A percentile compares a stretch with the other conserved stretches of the same genome.
phyloP scores from a whole-genome alignment of 23 tunicate species.

The Halocynthia roretzi region DNA sequence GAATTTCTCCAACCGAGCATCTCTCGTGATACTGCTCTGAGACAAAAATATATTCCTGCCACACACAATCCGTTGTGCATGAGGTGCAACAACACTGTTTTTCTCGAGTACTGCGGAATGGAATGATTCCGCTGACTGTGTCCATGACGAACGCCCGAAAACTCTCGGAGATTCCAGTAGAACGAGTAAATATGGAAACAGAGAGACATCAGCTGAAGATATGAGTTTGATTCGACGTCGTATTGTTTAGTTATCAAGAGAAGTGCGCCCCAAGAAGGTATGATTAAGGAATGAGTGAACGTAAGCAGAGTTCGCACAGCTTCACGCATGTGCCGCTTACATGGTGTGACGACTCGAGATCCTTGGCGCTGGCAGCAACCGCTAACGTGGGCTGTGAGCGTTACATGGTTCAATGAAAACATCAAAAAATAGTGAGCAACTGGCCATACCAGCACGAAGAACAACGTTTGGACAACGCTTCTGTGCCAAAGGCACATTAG shows the following conservation, averaged over 20 bases:
- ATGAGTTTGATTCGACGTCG: slow-evolving; percentile 72
- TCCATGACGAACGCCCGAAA: neutral
- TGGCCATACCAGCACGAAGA: slow-evolving; percentile 44
- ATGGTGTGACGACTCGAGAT: slow-evolving; percentile 20
- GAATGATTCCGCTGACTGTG: neutral
- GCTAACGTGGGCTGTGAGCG: slow-evolving; percentile 45
- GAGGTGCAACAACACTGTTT: slow-evolving; percentile 18
- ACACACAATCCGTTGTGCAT: slow-evolving; percentile 25
- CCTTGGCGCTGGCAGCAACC: slow-evolving; percentile 35
- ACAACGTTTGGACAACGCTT: slow-evolving; percentile 26
- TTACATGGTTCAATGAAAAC: slow-evolving; percentile 39
- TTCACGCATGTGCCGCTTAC: slow-evolving; percentile 32
- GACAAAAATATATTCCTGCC: slow-evolving; percentile 18
- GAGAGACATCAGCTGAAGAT: slow-evolving; percentile 39
- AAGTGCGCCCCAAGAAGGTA: slow-evolving; percentile 33
- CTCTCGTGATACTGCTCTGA: slow-evolving; percentile 57
- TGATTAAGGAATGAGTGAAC: slow-evolving; percentile 35
- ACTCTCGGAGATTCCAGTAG: slow-evolving; percentile 56
- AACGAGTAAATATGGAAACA: slow-evolving; percentile 46
- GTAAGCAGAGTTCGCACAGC: slow-evolving; percentile 45
- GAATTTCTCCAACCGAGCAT: slow-evolving; percentile 70
- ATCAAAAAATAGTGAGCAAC: slow-evolving; percentile 42
- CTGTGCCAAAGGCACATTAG: slow-evolving; percentile 68
- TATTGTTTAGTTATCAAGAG: slow-evolving; percentile 16
- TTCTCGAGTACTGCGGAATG: slow-evolving; percentile 11